Base-by-base conservation (phyloP, 2,113 vertebrate genomes). In the Cnemophilus loriae region DNA sequence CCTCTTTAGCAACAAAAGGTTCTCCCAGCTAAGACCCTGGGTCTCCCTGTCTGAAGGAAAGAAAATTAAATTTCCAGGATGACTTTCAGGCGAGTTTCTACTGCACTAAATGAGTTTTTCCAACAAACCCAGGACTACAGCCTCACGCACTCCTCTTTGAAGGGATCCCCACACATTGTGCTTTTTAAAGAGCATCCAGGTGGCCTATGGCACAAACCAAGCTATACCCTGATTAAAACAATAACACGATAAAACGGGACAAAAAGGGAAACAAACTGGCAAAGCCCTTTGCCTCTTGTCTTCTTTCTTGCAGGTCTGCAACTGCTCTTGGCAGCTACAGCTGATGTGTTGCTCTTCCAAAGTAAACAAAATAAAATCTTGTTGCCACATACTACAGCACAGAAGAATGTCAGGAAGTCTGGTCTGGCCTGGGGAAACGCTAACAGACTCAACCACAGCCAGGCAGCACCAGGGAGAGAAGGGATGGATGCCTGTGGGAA, bases 391-490 rank as follows among this genome's bases (percentile, higher is more conserved):
- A 89, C 37, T 89, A 42, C 70, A 89, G 84, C 3, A 2, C 39
- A 91, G 67, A 93, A 91, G 91, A 95, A 96, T 69, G 84, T 87
- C 84, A 93, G 74, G 69, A 89, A 87, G 74, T 53, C 89, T 95
- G 44, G 87, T 85, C n/a, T 82, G 89, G 59, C 55, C 5, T 6
- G 47, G 63, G 56, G 26, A 77, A 94, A 93, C 3, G 68, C 33
- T 91, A 67, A 93, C 68, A 91, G 81, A 90, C 49, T 63, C 87
- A 37, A 35, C 37, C 24, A 12, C 73, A 81, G n/a, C 11, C 37
- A 84, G 60, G 60, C 56, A 82, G 77, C 1, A 11, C 44, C 0
- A 14, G 37, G 33, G 23, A n/a, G 9, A 79, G 56, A 73, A 52
- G 57, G 46, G 16, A 46, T 4, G 30, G n/a, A n/a, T 3, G 10